Percentiles rank a stretch among this genome's conserved stretches.
phyloP scores from a whole-genome alignment of 2,888 invertebrate species.

The Sabellastarte sp. region DNA sequence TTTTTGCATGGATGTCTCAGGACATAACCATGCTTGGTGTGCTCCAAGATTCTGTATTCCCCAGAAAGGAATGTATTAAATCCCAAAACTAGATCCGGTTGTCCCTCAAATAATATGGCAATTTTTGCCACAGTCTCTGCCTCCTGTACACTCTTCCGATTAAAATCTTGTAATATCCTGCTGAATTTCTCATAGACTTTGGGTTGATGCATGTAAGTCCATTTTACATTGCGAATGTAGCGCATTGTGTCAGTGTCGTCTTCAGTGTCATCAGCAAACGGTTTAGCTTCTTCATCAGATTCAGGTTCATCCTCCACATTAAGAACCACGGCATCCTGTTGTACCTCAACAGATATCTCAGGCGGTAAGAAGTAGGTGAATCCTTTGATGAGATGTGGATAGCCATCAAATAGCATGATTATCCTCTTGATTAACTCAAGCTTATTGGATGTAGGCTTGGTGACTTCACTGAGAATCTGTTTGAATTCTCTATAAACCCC shows the following conservation, averaged over 20 bases:
- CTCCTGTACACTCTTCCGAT: neutral
- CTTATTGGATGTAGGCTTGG: constrained; percentile 1
- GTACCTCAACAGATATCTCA: constrained; percentile 19
- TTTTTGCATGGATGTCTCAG: neutral
- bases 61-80: constrained; percentile 16
- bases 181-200: constrained; percentile 18
- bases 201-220: constrained; percentile 9
- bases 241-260: constrained; percentile 5
- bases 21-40: constrained; percentile 2
- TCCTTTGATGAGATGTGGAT: constrained; percentile 21
- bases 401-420: constrained; percentile 18
- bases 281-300: neutral
- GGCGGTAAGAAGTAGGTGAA: constrained; percentile 22
- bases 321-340: constrained; percentile 28
- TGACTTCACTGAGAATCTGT: neutral
- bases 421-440: constrained; percentile 18
- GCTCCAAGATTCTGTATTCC: constrained; percentile 2
- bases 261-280: neutral
- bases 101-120: constrained; percentile 12
- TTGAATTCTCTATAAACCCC: neutral
- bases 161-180: constrained; percentile 14
- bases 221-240: constrained; percentile 17
- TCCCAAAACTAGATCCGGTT: constrained; percentile 13
- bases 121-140: constrained; percentile 10
- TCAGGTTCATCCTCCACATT: constrained; percentile 11